Conservation (phyloP, 2,113 vertebrate species). For the Panurus biarmicus region DNA sequence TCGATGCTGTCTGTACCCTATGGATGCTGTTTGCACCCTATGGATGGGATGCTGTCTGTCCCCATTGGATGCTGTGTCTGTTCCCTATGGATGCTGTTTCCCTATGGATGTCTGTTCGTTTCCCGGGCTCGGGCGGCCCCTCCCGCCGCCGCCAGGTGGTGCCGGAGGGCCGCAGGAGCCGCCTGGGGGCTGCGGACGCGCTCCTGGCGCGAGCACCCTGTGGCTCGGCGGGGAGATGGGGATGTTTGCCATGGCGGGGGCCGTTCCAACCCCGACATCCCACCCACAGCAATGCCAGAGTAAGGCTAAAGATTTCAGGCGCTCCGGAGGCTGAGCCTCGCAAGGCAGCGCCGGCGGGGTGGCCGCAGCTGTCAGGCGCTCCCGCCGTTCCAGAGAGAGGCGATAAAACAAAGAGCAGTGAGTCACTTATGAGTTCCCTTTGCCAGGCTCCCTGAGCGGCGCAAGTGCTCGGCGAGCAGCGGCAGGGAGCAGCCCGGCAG, state of each 20-base stretch:
- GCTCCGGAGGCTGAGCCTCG: not conserved
- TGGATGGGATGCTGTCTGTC: not conserved
- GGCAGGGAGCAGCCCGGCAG: not conserved
- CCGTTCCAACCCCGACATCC: not conserved
- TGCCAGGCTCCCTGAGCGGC: not conserved
- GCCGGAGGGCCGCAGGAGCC: not conserved
- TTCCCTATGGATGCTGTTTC: too few species aligned
- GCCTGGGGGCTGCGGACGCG: accelerated
- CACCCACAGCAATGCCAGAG: not conserved
- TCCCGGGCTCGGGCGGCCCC: not conserved
- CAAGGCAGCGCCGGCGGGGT: not conserved
- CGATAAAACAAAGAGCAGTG: not conserved
- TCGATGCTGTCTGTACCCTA: not conserved
- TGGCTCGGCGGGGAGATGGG: accelerated
- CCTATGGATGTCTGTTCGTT: not conserved
- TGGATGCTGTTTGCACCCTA: too few species aligned
- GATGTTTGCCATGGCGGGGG: accelerated
- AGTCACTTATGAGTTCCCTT: too few species aligned
- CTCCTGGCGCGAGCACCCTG: accelerated
- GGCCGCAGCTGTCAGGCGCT: not conserved
- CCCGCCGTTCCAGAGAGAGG: not conserved
- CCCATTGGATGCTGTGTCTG: too few species aligned
- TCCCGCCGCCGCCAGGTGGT: not conserved
- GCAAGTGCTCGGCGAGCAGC: not conserved
- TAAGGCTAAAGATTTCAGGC: not conserved